These are phyloP conservation scores for Melanaphis sacchari DNA, from an alignment of 1,140 invertebrate genomes.

Conservation along the genomic window DNA sequence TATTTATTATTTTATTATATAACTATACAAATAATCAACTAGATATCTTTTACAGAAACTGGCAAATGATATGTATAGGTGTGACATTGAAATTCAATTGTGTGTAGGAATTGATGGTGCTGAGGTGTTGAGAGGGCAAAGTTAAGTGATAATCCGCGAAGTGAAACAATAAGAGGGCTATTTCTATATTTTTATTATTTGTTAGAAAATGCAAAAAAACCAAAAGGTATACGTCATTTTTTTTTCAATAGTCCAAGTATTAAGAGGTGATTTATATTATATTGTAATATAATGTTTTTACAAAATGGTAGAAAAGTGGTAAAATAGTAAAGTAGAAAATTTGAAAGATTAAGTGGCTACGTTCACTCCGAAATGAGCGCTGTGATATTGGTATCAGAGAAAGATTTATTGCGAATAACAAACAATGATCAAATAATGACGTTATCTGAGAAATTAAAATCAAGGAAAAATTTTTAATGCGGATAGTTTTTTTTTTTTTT, in stretches of 20 bases:
- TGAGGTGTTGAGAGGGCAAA: too few relatives aligned
- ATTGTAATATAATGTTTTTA: not conserved
- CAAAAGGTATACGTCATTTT: not conserved
- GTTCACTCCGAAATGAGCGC: not conserved
- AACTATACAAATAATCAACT: too few relatives aligned
- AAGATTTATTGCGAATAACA: not conserved
- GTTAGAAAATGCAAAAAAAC: not conserved
- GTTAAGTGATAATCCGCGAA: not conserved
- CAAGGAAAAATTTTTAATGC: too few relatives aligned
- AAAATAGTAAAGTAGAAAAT: too few relatives aligned
- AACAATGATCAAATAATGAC: not conserved
- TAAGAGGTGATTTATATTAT: not conserved
- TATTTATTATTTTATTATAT: too few relatives aligned
- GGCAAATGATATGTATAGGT: too few relatives aligned
- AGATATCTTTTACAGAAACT: too few relatives aligned
- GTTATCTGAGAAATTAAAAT: not conserved
- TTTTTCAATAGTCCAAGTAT: not conserved
- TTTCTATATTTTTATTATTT: not conserved
- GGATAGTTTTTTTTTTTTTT: too few relatives aligned
- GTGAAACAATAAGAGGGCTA: not conserved
- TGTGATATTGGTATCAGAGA: not conserved
- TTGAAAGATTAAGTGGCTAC: not conserved
- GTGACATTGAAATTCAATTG: too few relatives aligned
- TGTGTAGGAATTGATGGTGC: too few relatives aligned
- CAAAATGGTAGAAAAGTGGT: not conserved